Percentiles rank a stretch among this genome's conserved stretches.
Conservation (phyloP, 2,888 invertebrate genomes). For the Macrophya alboannulata region DNA sequence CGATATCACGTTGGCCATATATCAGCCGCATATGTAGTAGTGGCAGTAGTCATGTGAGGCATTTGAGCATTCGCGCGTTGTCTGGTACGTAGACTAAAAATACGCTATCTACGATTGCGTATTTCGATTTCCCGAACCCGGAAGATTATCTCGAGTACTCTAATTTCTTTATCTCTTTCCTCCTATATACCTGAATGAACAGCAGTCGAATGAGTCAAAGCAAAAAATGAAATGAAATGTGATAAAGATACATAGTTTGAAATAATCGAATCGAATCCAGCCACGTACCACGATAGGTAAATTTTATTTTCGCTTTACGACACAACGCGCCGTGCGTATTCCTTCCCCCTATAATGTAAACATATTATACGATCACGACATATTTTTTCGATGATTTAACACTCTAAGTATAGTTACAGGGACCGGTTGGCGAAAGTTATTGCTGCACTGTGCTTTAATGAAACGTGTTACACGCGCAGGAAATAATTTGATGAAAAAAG, state of each 20-base stretch:
- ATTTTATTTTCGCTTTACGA: slow-evolving; percentile 24
- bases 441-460: neutral
- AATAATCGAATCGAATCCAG: no score
- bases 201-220: no score
- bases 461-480: neutral
- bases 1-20: slow-evolving; percentile 33
- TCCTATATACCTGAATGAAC: neutral
- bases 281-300: neutral
- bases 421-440: neutral
- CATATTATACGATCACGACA: slow-evolving; percentile 5
- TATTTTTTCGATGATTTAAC: slow-evolving; percentile 32
- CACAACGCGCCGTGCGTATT: neutral
- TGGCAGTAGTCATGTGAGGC: slow-evolving; percentile 47
- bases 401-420: slow-evolving; percentile 17
- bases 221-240: neutral
- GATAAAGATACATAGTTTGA: no score
- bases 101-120: slow-evolving; percentile 46
- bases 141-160: slow-evolving; percentile 51
- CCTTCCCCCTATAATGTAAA: slow-evolving; percentile 22
- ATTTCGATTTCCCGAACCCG: slow-evolving; percentile 47
- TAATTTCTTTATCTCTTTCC: slow-evolving; percentile 36
- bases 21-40: neutral
- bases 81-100: slow-evolving; percentile 46
- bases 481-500: neutral
- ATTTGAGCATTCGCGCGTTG: slow-evolving; percentile 53